Percentiles rank a stretch among this genome's conserved stretches.
Conservation (phyloP, 2,888 invertebrate species). For the Pheosia gnoma region DNA sequence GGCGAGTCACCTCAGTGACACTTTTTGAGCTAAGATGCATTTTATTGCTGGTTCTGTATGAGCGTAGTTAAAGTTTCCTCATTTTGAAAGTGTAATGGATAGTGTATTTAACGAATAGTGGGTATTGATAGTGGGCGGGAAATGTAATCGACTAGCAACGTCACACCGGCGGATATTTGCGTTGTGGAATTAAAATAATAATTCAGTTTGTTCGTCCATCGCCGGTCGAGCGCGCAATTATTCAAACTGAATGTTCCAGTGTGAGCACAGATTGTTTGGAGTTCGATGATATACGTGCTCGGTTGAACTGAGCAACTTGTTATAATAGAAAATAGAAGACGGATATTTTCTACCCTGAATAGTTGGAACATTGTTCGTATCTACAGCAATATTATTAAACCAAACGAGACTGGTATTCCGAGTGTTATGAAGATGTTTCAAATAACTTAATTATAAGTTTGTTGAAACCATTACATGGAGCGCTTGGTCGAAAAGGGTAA, state of each 20-base stretch:
- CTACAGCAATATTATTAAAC: neutral
- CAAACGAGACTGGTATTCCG: neutral
- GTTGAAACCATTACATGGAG: constrained; percentile 3
- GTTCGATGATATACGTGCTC: constrained; percentile 11
- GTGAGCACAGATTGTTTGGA: constrained; percentile 13
- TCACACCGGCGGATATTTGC: constrained; percentile 12
- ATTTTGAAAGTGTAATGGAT: constrained; percentile 10
- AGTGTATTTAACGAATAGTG: neutral
- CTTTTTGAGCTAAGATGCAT: neutral
- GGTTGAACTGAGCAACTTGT: constrained; percentile 9
- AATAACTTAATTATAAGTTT: constrained; percentile 19
- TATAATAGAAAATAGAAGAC: constrained; percentile 5
- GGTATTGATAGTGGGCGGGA: neutral
- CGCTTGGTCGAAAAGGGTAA: neutral
- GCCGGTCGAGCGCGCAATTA: constrained; percentile 10
- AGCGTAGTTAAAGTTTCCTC: neutral
- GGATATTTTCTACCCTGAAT: constrained; percentile 1
- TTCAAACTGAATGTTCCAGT: constrained; percentile 16
- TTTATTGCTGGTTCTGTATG: constrained; percentile 7
- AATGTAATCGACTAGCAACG: constrained; percentile 18
- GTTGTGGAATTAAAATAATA: constrained; percentile 27
- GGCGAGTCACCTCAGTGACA: neutral
- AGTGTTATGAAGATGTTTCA: neutral
- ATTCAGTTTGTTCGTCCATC: constrained; percentile 16
- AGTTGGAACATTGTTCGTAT: constrained; percentile 9